Percentiles rank a stretch among this genome's conserved stretches.
Conservation (phyloP, 2,888 invertebrate genomes). For the Parthenolecanium corni region DNA sequence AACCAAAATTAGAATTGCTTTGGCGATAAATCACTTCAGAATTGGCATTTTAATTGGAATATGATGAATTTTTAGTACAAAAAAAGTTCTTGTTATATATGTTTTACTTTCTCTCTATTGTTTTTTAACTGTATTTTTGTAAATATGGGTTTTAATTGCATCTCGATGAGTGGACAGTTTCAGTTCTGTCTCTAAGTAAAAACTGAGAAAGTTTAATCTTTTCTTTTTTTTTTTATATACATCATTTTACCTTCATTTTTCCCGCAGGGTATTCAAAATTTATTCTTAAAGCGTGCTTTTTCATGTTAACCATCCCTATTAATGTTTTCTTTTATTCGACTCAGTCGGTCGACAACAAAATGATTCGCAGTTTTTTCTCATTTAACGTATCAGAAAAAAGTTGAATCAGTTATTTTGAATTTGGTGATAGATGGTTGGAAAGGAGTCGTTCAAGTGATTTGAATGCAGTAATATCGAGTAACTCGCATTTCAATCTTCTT, state of each 20-base stretch:
- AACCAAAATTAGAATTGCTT: too few relatives aligned
- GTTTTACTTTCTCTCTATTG: background rate
- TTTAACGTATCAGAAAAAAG: too few relatives aligned
- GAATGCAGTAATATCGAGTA: background rate
- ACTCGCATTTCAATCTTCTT: background rate
- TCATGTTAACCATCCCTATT: background rate
- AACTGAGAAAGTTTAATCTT: constrained; percentile 18
- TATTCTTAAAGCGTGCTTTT: background rate
- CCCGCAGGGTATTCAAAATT: background rate
- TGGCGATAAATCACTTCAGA: too few relatives aligned
- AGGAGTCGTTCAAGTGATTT: too few relatives aligned
- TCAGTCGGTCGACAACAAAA: too few relatives aligned
- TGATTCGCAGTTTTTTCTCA: too few relatives aligned
- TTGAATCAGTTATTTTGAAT: too few relatives aligned
- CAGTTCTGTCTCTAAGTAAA: constrained; percentile 25
- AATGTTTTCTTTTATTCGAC: background rate
- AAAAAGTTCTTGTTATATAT: too few relatives aligned
- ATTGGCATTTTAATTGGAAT: too few relatives aligned
- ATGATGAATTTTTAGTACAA: too few relatives aligned
- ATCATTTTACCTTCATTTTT: background rate
- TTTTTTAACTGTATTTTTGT: background rate
- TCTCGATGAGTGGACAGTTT: constrained; percentile 19
- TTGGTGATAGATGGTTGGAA: too few relatives aligned
- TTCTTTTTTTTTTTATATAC: background rate
- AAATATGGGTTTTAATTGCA: background rate